phyloP scores from a whole-genome alignment of 2,797 vertebrate genomes.

The Gallinago solitaria region DNA sequence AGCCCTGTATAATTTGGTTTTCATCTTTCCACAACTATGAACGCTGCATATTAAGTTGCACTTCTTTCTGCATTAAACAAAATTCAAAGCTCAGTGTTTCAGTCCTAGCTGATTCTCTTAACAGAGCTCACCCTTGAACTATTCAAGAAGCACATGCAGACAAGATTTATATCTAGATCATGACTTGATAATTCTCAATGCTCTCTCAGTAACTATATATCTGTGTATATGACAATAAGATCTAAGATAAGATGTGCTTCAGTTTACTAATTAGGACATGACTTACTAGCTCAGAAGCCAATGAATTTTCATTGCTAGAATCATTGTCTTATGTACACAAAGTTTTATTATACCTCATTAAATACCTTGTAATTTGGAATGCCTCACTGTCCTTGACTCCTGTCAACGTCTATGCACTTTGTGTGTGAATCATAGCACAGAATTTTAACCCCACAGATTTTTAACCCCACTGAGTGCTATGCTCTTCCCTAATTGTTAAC shows the following conservation, averaged over 20 bases:
- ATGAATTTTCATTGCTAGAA: not conserved
- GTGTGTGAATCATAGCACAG: not conserved
- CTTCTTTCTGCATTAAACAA: not conserved
- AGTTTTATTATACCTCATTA: not conserved
- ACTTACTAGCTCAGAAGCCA: conserved; percentile 10
- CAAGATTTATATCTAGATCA: not conserved
- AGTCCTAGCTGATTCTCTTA: not conserved
- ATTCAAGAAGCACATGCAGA: not conserved
- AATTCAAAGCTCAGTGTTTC: not conserved
- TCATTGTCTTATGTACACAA: not conserved
- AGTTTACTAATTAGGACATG: conserved; percentile 5
- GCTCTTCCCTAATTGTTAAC: not conserved
- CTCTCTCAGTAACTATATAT: not conserved
- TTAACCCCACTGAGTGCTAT: not conserved
- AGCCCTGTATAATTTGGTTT: not conserved
- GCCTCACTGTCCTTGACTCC: not conserved
- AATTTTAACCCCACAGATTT: not conserved
- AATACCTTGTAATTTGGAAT: conserved; percentile 13
- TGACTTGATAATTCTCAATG: not conserved
- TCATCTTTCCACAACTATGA: not conserved
- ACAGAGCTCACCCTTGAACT: not conserved
- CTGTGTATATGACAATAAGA: not conserved
- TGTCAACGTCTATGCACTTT: not conserved
- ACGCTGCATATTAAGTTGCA: not conserved
- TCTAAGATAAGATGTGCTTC: not conserved